Evolutionary conservation across 92 coral and sea anemone species (phyloP), one percentile per base, ranked within the genome.

Genomic region (Palythoa grandis): DNA sequence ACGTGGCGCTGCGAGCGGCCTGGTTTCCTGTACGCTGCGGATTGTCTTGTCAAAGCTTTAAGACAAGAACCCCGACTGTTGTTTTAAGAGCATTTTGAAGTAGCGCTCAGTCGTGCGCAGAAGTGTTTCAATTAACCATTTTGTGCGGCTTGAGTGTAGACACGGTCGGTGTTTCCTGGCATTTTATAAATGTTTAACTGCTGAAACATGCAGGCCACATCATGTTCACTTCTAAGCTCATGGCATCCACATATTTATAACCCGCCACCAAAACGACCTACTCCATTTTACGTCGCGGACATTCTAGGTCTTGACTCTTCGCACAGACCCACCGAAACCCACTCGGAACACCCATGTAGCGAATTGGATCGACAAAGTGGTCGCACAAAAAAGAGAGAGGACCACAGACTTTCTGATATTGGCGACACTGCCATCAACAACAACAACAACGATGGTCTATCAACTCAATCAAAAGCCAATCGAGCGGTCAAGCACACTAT

Each of bases 191-290:
- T 66, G 47, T 37, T 73, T 78, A 9, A 57, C 78, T 35, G 50
- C 78, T 43, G 48, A 66, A 47, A 39, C 38, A 84, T 83, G 82
- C 77, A 85, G 82, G 70, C 70, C 14, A 48, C 39, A 66, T 69
- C 48, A 14, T 86, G 85, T 88, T 88, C 92, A 70, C 88, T 91
- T 20, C 86, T 88, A 19, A 93, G 97, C 77, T 93, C 99, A 25
- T 97, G 99, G 99, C 99, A 97, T 91, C 93, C 92, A 37, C 99
- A 97, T 86, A 87, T 97, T 74, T 97, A 97, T 82, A 90, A 94
- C 47, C 91, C 75, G 79, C 97, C 97, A 38, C 98, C 99, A 50
- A 94, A 91, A 57, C 91, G 88, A 76, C 99, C 98, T 35, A 97
- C 99, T 35, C 97, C 99, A 65, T 95, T 95, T 79, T 97, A 95